These are phyloP conservation scores for Ephydatia muelleri DNA, from an alignment of 37 sponge, comb jelly and placozoan species.

Conservation along the genomic window DNA sequence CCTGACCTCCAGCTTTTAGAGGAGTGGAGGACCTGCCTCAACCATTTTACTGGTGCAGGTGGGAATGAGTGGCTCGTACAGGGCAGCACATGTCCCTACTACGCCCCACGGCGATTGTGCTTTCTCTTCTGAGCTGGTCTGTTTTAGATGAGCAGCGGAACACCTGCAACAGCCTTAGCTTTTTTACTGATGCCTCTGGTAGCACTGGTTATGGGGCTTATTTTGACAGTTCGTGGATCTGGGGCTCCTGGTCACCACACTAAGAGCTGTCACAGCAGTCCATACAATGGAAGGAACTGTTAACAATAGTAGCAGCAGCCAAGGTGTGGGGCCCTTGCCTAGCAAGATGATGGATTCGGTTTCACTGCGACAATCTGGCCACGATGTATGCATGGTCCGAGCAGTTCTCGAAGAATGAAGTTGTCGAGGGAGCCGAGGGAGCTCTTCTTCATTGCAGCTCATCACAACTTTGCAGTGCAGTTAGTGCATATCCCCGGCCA, in stretches of 20 bases:
- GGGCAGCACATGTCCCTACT: too few species aligned
- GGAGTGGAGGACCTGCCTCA: too few species aligned
- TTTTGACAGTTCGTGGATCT: constrained; percentile 14
- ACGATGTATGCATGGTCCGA: constrained; percentile 15
- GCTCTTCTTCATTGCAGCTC: constrained; percentile 13
- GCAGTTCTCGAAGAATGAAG: constrained; percentile 19
- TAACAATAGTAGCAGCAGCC: constrained; percentile 27
- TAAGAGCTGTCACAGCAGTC: constrained; percentile 1
- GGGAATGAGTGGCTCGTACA: too few species aligned
- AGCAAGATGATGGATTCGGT: not conserved
- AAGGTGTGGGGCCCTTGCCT: constrained; percentile 15
- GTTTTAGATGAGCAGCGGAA: too few species aligned
- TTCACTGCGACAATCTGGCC: constrained; percentile 40
- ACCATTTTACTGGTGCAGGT: too few species aligned
- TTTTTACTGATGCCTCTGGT: constrained; percentile 37
- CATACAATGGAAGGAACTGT: constrained; percentile 45
- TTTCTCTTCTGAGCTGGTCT: too few species aligned
- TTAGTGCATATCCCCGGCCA: constrained; percentile 18
- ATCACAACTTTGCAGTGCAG: constrained; percentile 12
- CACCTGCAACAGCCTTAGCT: too few species aligned
- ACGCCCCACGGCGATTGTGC: too few species aligned
- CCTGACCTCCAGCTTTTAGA: too few species aligned
- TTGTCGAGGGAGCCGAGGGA: not conserved
- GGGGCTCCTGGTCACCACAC: not conserved
- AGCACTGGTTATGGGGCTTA: constrained; percentile 24